Evolutionary conservation across 2,888 invertebrate species (phyloP).

Genomic region (Lasioglossum figueresi): DNA sequence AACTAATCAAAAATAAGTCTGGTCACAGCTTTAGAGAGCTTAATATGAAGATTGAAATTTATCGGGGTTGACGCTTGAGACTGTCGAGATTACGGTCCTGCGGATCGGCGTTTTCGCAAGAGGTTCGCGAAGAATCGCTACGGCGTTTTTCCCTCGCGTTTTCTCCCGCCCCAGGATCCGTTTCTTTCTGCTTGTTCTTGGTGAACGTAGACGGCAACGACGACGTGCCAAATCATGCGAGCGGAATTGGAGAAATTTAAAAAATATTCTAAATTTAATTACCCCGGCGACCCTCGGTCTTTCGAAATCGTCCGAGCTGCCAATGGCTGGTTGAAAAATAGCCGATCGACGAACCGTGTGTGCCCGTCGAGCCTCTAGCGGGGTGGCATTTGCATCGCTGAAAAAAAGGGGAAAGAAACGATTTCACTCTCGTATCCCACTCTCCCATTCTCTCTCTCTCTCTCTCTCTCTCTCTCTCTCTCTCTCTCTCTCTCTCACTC

Average conservation of each 20-base stretch:
- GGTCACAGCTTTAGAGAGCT: not conserved
- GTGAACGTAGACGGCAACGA: conserved; percentile 9
- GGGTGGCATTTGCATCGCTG: conserved; percentile 47
- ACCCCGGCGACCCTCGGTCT: conserved; percentile 74
- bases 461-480: not conserved
- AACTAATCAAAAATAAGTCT: too few species aligned
- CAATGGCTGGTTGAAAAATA: conserved; percentile 82
- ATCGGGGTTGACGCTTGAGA: not conserved
- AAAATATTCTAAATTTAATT: conserved; percentile 84
- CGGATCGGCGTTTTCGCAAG: conserved; percentile 36
- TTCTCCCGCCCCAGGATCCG: conserved; percentile 11
- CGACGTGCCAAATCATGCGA: conserved; percentile 82
- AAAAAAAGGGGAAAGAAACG: conserved; percentile 41
- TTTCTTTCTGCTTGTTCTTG: conserved; percentile 21
- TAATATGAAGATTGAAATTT: not conserved
- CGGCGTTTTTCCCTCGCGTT: conserved; percentile 26
- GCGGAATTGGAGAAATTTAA: conserved; percentile 84
- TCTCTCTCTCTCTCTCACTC: not conserved
- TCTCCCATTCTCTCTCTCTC: not conserved
- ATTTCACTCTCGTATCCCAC: not conserved
- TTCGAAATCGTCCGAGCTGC: conserved; percentile 81
- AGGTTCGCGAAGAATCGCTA: conserved; percentile 49
- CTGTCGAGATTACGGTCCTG: conserved; percentile 51
- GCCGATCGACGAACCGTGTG: conserved; percentile 70
- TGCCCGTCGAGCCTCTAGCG: conserved; percentile 41